A percentile compares a stretch with the other conserved stretches of the same genome.
These are phyloP conservation scores for Hydropsyche tenuis DNA, from an alignment of 1,140 invertebrate genomes.

Conservation along the genomic window DNA sequence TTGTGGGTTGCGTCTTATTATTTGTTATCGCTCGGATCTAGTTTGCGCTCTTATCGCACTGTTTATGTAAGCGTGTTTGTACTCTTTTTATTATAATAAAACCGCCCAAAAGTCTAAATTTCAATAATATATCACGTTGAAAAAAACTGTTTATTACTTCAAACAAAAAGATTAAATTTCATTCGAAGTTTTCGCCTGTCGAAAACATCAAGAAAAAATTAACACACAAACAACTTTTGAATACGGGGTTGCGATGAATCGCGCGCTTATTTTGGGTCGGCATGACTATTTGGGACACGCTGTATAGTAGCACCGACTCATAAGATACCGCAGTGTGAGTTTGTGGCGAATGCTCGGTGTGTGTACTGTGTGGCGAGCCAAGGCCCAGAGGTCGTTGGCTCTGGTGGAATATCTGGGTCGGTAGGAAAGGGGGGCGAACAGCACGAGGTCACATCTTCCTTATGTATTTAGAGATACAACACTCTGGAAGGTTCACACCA, in stretches of 20 bases:
- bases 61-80: too few relatives aligned
- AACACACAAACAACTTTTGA: too few relatives aligned
- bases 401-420: conserved; percentile 22
- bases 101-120: too few relatives aligned
- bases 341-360: background rate
- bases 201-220: too few relatives aligned
- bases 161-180: too few relatives aligned
- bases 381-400: conserved; percentile 32
- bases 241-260: too few relatives aligned
- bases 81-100: too few relatives aligned
- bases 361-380: background rate
- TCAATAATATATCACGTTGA: too few relatives aligned
- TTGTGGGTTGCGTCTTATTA: conserved; percentile 6
- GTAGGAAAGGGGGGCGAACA: background rate
- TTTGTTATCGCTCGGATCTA: conserved; percentile 7
- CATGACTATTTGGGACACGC: conserved; percentile 18
- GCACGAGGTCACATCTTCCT: conserved; percentile 19
- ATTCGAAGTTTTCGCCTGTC: too few relatives aligned
- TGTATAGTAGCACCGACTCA: background rate
- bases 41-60: background rate
- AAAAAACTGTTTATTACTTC: too few relatives aligned
- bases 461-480: too few relatives aligned
- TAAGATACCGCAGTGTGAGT: conserved; percentile 12
- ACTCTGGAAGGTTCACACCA: background rate
- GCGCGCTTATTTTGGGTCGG: background rate